Evolutionary conservation across 2,888 invertebrate genomes (phyloP).

Genomic region (Onchidella celtica): DNA sequence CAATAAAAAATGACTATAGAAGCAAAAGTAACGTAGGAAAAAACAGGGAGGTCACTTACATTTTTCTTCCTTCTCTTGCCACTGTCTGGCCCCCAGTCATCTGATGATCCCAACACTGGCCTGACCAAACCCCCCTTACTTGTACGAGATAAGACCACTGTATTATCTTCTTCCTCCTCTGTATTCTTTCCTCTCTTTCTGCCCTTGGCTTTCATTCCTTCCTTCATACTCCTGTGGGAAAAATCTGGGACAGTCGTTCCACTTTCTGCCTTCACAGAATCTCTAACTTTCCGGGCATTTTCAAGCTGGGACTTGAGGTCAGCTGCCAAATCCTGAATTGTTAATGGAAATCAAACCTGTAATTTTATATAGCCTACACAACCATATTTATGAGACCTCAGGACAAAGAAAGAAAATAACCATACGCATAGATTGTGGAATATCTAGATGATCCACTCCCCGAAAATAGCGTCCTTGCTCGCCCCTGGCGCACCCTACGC

Average conservation of each 20-base stretch:
- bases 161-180: conserved; percentile 77
- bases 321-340: conserved; percentile 83
- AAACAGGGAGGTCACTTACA: conserved; percentile 54
- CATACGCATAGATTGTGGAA: too few species aligned
- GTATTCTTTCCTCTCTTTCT: conserved; percentile 34
- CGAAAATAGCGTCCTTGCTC: too few species aligned
- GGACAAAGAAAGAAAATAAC: not conserved
- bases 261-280: conserved; percentile 50
- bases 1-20: not conserved
- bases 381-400: not conserved
- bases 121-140: conserved; percentile 84
- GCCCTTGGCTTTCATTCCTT: not conserved
- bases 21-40: not conserved
- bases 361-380: not conserved
- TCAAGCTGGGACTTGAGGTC: conserved; percentile 89
- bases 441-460: too few species aligned
- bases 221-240: conserved; percentile 29
- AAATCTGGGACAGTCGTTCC: conserved; percentile 10
- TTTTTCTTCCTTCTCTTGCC: conserved; percentile 67
- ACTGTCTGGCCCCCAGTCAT: conserved; percentile 55
- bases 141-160: conserved; percentile 73
- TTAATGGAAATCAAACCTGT: not conserved
- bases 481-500: too few species aligned
- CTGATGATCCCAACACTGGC: conserved; percentile 80
- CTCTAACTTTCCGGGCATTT: conserved; percentile 81